These are phyloP conservation scores for Apocrypta bakeri DNA, from an alignment of 1,140 invertebrate species.

Conservation along the genomic window DNA sequence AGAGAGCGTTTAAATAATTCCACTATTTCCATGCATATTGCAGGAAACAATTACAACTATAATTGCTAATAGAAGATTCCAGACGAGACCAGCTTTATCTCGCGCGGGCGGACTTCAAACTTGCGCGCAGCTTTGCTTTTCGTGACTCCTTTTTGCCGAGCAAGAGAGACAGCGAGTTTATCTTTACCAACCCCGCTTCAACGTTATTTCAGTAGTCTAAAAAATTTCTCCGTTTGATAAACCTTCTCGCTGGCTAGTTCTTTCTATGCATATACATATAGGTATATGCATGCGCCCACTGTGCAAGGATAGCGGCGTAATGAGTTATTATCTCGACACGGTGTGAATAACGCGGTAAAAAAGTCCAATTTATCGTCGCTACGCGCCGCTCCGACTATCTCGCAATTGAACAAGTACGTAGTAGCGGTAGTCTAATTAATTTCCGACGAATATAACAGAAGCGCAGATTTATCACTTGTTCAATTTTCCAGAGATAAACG, in stretches of 20 bases:
- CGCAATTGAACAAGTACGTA: not conserved
- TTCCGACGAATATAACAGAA: not conserved
- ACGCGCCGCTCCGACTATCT: not conserved
- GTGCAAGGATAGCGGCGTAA: conserved; percentile 7
- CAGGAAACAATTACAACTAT: conserved; percentile 75
- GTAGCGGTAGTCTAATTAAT: not conserved
- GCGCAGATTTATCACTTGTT: not conserved
- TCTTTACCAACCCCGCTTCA: conserved; percentile 33
- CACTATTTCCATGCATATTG: conserved; percentile 75
- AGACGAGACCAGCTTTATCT: conserved; percentile 74
- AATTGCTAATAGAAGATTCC: conserved; percentile 76
- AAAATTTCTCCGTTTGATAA: conserved; percentile 42
- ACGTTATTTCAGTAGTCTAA: conserved; percentile 17
- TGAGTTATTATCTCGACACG: conserved; percentile 38
- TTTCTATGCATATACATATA: not conserved
- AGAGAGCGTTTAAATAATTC: conserved; percentile 73
- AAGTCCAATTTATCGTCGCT: not conserved
- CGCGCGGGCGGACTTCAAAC: conserved; percentile 58
- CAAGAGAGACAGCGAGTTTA: conserved; percentile 9
- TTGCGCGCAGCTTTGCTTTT: conserved; percentile 53
- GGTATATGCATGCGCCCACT: too few relatives aligned
- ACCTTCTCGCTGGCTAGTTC: too few relatives aligned
- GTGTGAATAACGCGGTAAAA: conserved; percentile 7
- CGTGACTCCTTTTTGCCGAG: not conserved
- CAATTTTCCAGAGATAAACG: not conserved